These are phyloP conservation scores for Alloscopus bannaensis DNA, from an alignment of 2,888 invertebrate genomes.

Conservation along the genomic window DNA sequence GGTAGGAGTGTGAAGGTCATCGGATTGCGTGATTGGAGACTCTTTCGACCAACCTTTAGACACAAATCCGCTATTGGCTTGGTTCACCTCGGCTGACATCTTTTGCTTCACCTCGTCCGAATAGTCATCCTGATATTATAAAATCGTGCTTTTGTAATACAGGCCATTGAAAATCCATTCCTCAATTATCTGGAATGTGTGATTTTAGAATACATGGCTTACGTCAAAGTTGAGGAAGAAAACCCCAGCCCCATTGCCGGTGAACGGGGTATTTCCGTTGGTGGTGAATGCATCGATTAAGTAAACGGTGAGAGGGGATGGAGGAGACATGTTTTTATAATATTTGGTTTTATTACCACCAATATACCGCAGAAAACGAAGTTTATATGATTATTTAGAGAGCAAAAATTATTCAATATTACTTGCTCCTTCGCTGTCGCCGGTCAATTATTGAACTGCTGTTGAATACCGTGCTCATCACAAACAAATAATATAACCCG, in stretches of 20 bases:
- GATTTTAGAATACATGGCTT: slow-evolving; percentile 25
- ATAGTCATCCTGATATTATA: slow-evolving; percentile 73
- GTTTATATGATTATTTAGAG: not conserved
- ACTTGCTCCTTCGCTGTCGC: too few relatives aligned
- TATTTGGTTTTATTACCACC: too few relatives aligned
- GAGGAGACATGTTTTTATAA: slow-evolving; percentile 29
- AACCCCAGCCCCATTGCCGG: slow-evolving; percentile 78
- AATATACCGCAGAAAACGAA: too few relatives aligned
- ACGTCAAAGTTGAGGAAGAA: slow-evolving; percentile 75
- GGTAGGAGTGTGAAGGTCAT: not conserved
- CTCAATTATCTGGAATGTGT: slow-evolving; percentile 2
- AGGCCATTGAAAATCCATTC: too few relatives aligned
- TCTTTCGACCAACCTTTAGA: slow-evolving; percentile 72
- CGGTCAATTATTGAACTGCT: too few relatives aligned
- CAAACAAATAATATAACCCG: too few relatives aligned
- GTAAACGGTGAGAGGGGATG: slow-evolving; percentile 73
- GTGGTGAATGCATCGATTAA: slow-evolving; percentile 78
- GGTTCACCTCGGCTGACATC: slow-evolving; percentile 78
- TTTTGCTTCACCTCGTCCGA: slow-evolving; percentile 76
- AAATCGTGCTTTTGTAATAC: too few relatives aligned
- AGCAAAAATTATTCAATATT: too few relatives aligned
- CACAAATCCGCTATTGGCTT: slow-evolving; percentile 78
- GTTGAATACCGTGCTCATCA: too few relatives aligned
- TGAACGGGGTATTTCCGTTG: slow-evolving; percentile 74
- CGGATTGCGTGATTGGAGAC: not conserved